Evolutionary conservation across 2,888 invertebrate species (phyloP), one percentile per base, ranked within the genome.

Genomic region (Dione vanillae): DNA sequence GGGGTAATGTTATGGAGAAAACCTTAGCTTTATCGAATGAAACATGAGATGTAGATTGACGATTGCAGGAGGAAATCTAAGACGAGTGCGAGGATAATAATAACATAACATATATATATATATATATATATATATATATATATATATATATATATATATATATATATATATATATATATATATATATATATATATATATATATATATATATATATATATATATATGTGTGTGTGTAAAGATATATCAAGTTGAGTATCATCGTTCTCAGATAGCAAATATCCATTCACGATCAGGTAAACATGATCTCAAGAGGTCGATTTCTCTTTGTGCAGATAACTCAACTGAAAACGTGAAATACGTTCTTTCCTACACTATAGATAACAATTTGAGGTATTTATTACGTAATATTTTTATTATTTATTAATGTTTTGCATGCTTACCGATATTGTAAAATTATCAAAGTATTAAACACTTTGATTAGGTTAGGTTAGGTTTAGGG

Each of bases 201-300:
- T n/a, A n/a, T n/a, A n/a, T n/a, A n/a, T n/a, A n/a, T n/a, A n/a
- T n/a, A n/a, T n/a, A n/a, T n/a, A n/a, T n/a, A n/a, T n/a, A n/a
- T n/a, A n/a, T n/a, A n/a, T n/a, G n/a, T n/a, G n/a, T n/a, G n/a
- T n/a, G n/a, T n/a, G 11, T 19, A 37, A 45, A 20, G 66, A 20
- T 47, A 37, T 43, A 43, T 61, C 49, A 64, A 52, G 35, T 52
- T 58, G 58, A 51, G 49, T 51, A 54, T 72, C 67, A 58, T 65
- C 52, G 51, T 65, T 70, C 59, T 58, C 67, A 35, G 49, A 62
- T 47, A 69, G 51, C 65, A 51, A 64, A 72, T 58, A 67, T 58
- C 45, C 45, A 67, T 69, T 69, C 45, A 71, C 54, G 47, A 56
- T 82, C 68, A 74, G 65, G 72, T 70, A 75, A 75, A 76, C 73